phyloP scores from a whole-genome alignment of 2,797 vertebrate species.

The Poeciliopsis gracilis region DNA sequence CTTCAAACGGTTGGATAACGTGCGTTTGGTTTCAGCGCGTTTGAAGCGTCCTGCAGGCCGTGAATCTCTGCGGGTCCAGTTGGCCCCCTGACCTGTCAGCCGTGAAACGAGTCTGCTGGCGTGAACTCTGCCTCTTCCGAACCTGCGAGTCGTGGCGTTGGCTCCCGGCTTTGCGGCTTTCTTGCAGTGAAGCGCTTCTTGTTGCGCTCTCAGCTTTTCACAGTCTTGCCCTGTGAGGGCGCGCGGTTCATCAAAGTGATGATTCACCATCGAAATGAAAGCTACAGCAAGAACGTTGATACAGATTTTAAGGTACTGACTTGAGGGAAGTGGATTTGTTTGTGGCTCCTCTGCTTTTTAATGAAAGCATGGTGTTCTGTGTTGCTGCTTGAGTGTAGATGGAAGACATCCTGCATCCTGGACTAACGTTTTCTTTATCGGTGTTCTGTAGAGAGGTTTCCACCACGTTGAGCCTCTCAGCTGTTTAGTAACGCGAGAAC shows the following conservation, averaged over 20 bases:
- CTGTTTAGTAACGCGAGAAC: constrained; percentile 36
- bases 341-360: neutral
- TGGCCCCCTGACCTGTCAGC: neutral
- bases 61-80: neutral
- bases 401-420: neutral
- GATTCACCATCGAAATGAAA: neutral
- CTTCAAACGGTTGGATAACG: neutral
- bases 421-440: neutral
- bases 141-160: neutral
- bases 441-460: constrained; percentile 4
- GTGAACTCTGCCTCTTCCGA: neutral
- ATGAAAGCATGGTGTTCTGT: neutral
- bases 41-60: neutral
- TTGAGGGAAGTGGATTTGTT: neutral
- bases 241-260: neutral
- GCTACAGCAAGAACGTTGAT: neutral
- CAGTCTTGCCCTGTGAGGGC: neutral
- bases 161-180: neutral
- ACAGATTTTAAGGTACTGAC: neutral
- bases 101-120: neutral
- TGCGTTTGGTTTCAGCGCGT: neutral
- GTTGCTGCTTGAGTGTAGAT: neutral
- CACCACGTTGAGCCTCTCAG: constrained; percentile 24
- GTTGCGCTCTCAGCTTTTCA: neutral
- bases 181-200: neutral